Evolutionary conservation across 1,140 invertebrate genomes (phyloP), one percentile per base, ranked within the genome.

Genomic region (Helicoverpa armigera): DNA sequence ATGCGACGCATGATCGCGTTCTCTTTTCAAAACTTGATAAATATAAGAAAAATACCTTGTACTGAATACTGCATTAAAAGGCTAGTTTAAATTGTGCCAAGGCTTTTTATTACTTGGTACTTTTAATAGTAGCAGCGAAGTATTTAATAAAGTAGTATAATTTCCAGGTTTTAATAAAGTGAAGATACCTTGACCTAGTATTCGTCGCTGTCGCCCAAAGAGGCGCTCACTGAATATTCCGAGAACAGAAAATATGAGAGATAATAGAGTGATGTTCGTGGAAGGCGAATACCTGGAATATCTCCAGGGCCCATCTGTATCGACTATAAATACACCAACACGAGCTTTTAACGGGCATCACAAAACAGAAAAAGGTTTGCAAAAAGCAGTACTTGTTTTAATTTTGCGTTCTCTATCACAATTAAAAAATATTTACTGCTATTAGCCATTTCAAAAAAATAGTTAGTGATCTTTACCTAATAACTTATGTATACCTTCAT

Each of bases 141-240:
- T 72, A 72, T 51, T 53, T 54, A 53, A 72, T 53, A 72, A 53
- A 72, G 23, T 29, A 53, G 50, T 53, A 72, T 72, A 72, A 53
- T 72, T 53, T 72, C 50, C 69, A 72, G 50, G 69, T 54, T 72
- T 70, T 72, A 72, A 72, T 54, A 72, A 72, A 53, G 50, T 53
- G 48, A 12, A 53, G 69, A 29, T 54, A 53, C 69, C 69, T 72
- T 72, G 69, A 72, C 69, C 69, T 54, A 72, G 69, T 69, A 69
- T 50, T 69, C 11, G 43, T 11, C 65, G 65, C 43, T 50, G 65
- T 51, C 23, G 50, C 48, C 50, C 69, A 72, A 72, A 72, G 69
- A 72, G 50, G 69, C 69, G 69, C 50, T 53, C 18, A 72, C 65
- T 72, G 69, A 72, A 70, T 70, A 67, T 69, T 69, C 23, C 23